These are phyloP conservation scores for Latheticus oryzae DNA, from an alignment of 2,888 invertebrate genomes.

Conservation along the genomic window DNA sequence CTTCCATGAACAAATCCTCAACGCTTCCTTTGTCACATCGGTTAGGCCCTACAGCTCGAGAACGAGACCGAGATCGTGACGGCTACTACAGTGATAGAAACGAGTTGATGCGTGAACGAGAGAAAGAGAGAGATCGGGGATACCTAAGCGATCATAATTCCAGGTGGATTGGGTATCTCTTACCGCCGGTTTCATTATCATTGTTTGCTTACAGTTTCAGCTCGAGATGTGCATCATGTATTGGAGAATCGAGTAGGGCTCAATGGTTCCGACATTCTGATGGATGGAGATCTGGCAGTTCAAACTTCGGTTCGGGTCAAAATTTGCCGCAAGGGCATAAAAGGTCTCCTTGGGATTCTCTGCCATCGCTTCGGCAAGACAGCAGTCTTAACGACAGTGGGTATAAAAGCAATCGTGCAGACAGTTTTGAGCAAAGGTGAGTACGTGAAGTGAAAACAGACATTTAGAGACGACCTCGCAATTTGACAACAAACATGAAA, in stretches of 20 bases:
- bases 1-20: conserved; percentile 82
- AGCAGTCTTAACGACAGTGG: conserved; percentile 89
- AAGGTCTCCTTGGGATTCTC: conserved; percentile 88
- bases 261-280: conserved; percentile 93
- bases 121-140: conserved; percentile 74
- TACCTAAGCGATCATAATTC: conserved; percentile 86
- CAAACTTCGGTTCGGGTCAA: conserved; percentile 73
- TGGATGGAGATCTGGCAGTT: conserved; percentile 85
- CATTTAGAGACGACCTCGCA: conserved; percentile 1
- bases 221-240: conserved; percentile 85
- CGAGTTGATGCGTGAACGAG: conserved; percentile 80
- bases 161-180: no score
- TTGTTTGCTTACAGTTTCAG: conserved; percentile 58
- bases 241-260: conserved; percentile 88
- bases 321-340: conserved; percentile 69
- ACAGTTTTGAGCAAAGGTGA: conserved; percentile 89
- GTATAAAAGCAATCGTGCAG: conserved; percentile 86
- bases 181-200: conserved; percentile 9
- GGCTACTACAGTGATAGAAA: conserved; percentile 93
- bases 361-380: conserved; percentile 86
- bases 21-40: conserved; percentile 85
- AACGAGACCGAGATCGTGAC: conserved; percentile 74
- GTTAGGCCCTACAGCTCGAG: conserved; percentile 71
- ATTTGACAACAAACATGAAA: not conserved
- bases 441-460: conserved; percentile 38